Evolutionary conservation across 2,797 vertebrate genomes (phyloP).

Genomic region (Austrolebias charrua): DNA sequence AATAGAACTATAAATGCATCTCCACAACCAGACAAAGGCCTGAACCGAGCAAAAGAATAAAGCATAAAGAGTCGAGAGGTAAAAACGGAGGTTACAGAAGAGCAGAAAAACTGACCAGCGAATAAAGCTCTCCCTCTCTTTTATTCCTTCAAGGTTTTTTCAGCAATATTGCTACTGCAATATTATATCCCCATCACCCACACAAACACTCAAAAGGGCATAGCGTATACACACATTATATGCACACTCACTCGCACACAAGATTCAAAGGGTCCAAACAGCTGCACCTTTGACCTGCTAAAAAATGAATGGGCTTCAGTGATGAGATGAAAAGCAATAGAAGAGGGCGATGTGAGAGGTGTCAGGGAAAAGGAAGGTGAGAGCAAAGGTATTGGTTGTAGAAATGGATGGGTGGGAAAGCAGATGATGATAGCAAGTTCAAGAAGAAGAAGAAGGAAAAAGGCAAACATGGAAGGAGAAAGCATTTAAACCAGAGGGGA

Average conservation of each 20-base stretch:
- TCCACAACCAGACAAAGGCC: constrained; percentile 15
- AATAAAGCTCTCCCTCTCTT: constrained; percentile 45
- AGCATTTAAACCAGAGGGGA: constrained; percentile 7
- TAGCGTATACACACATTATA: constrained; percentile 4
- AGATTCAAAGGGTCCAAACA: constrained; percentile 48
- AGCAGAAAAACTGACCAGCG: constrained; percentile 47
- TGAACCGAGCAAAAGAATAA: constrained; percentile 19
- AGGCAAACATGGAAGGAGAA: background rate
- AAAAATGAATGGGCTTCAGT: constrained; percentile 70
- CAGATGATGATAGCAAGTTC: constrained; percentile 21
- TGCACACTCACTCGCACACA: constrained; percentile 31
- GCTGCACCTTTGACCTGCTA: constrained; percentile 67
- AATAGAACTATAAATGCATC: constrained; percentile 41
- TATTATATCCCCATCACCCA: constrained; percentile 52
- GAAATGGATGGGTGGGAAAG: constrained; percentile 29
- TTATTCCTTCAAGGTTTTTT: constrained; percentile 66
- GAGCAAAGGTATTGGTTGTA: constrained; percentile 33
- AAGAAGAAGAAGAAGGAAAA: constrained; percentile 7
- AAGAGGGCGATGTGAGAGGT: constrained; percentile 39
- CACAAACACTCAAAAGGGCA: constrained; percentile 31
- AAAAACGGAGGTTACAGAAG: constrained; percentile 38
- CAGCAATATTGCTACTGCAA: constrained; percentile 62
- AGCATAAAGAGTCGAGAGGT: constrained; percentile 3
- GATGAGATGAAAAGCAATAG: constrained; percentile 67
- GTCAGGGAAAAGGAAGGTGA: constrained; percentile 24